phyloP scores from a whole-genome alignment of 2,888 invertebrate species.

The Himalopsyche kuldschensis region DNA sequence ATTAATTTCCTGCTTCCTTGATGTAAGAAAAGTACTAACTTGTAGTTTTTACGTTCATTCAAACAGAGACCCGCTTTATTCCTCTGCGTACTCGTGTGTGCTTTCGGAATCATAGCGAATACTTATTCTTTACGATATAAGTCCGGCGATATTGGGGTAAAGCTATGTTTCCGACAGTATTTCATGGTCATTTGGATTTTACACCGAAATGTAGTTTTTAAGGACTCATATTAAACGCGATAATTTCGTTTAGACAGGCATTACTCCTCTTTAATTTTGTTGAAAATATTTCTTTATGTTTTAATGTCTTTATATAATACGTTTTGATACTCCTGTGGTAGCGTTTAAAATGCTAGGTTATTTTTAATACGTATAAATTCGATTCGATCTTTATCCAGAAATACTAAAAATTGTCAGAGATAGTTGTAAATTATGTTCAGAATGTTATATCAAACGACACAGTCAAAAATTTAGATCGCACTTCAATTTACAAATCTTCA shows the following conservation, averaged over 20 bases:
- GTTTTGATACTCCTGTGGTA: too few species aligned
- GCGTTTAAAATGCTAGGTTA: too few species aligned
- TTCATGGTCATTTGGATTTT: conserved; percentile 4
- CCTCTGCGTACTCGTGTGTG: not conserved
- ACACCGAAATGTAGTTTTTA: not conserved
- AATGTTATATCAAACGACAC: too few species aligned
- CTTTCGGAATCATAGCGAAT: not conserved
- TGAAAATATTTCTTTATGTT: not conserved
- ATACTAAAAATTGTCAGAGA: too few species aligned
- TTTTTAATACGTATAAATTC: too few species aligned
- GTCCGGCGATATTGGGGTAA: not conserved
- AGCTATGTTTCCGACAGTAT: not conserved
- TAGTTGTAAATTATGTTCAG: too few species aligned
- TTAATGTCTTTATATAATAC: too few species aligned
- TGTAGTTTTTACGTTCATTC: conserved; percentile 6
- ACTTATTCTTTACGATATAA: not conserved
- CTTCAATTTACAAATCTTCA: too few species aligned
- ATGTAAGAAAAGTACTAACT: not conserved
- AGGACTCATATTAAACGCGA: not conserved
- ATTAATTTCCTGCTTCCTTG: not conserved
- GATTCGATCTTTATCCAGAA: too few species aligned
- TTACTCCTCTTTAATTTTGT: not conserved
- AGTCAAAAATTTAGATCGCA: too few species aligned
- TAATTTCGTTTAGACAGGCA: not conserved
- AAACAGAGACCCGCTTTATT: not conserved